phyloP scores from a whole-genome alignment of 2,888 invertebrate genomes.

The Strigamia transsilvanica region DNA sequence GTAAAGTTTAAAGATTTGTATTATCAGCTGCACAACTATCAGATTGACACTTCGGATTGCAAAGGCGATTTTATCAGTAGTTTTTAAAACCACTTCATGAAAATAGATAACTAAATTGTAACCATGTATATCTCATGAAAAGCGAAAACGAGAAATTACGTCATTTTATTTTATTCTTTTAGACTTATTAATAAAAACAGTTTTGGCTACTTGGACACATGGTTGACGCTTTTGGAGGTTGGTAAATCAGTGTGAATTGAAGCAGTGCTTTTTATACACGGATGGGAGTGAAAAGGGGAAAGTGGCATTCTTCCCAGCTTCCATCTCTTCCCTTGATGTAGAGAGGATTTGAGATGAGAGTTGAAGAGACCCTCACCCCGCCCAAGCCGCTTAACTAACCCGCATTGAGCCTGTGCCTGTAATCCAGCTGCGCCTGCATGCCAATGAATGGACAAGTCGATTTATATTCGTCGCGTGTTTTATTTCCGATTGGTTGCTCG shows the following conservation, averaged over 20 bases:
- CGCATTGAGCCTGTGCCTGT: constrained; percentile 50
- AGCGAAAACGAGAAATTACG: too few relatives aligned
- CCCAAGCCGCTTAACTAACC: constrained; percentile 53
- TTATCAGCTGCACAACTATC: too few relatives aligned
- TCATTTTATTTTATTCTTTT: too few relatives aligned
- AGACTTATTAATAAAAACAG: too few relatives aligned
- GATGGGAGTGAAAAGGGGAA: constrained; percentile 12
- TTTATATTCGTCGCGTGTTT: constrained; percentile 45
- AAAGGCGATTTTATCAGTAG: too few relatives aligned
- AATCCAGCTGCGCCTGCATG: constrained; percentile 52
- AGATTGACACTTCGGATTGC: too few relatives aligned
- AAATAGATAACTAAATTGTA: too few relatives aligned
- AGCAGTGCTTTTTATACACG: background rate
- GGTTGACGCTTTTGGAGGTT: too few relatives aligned
- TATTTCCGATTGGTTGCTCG: background rate
- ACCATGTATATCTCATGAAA: too few relatives aligned
- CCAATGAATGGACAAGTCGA: constrained; percentile 51
- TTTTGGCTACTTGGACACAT: background rate
- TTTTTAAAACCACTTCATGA: too few relatives aligned
- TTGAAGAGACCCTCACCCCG: constrained; percentile 34
- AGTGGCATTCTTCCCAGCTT: constrained; percentile 21
- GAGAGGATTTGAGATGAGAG: constrained; percentile 52
- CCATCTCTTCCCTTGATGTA: constrained; percentile 49
- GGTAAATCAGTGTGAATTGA: constrained; percentile 33
- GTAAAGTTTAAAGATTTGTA: too few relatives aligned